Base-by-base conservation (phyloP, 2,888 invertebrate genomes). In the Microctonus aethiopoides region DNA sequence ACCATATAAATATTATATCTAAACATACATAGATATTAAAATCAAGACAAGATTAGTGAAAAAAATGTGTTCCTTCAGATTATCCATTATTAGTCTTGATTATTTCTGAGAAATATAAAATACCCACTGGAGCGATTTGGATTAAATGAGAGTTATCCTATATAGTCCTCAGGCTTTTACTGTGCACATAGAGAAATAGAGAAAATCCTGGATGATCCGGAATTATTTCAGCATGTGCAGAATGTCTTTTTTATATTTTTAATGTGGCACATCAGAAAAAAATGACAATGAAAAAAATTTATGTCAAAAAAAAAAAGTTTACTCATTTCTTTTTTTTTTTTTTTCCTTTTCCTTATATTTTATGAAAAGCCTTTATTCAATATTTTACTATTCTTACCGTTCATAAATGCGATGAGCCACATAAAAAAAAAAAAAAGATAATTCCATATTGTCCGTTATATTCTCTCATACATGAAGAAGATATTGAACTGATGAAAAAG, bases 401-500 rank as follows among this genome's bases (percentile, higher is more conserved):
- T 41, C 10, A 51, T 20, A 26, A 46, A 41, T 63, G 13, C 20
- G 13, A 26, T 26, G 20, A 13, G 60, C 24, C 36, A 20, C 16
- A 36, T 9, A n/a, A 13, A 7, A 13, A 63, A 36, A 63, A 7
- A 61, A 68, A 13, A 16, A 22, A 57, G 9, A 60, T 54, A 13
- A 52, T 56, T 11, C 51, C 4, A 46, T 29, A 11, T 52, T 20
- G 54, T 63, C 32, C 46, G 46, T 63, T 46, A 22, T 32, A 20
- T 51, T 59, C 24, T 36, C 16, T 36, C 16, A 16, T 67, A 20
- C 57, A 36, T 11, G 66, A 62, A 46, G 65, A 71, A 66, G 56
- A 29, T 46, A 41, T 26, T 39, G 59, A 51, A 41, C 56, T 46
- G 68, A 59, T 63, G 51, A 63, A 63, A 67, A 67, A 26, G 13